Evolutionary conservation across 2,888 invertebrate species (phyloP).

Genomic region (Achlya flavicornis): DNA sequence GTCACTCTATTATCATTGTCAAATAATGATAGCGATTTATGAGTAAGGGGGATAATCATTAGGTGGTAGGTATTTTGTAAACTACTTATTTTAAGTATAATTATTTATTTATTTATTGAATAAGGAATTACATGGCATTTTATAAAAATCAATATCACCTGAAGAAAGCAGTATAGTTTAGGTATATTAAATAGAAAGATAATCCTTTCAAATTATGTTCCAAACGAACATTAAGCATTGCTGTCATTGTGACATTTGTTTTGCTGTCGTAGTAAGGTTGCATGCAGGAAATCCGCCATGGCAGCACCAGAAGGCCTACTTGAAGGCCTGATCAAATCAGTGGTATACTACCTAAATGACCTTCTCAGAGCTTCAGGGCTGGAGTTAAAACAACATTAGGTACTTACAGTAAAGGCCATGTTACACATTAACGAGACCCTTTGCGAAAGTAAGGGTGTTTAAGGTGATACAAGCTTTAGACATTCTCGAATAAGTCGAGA

Average conservation of each 20-base stretch:
- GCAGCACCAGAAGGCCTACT: background rate
- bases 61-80: too few relatives aligned
- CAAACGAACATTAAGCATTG: too few relatives aligned
- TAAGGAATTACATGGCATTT: too few relatives aligned
- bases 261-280: background rate
- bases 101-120: too few relatives aligned
- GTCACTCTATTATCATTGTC: too few relatives aligned
- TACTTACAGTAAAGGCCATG: background rate
- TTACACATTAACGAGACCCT: background rate
- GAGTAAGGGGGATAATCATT: too few relatives aligned
- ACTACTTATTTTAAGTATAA: too few relatives aligned
- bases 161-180: too few relatives aligned
- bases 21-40: too few relatives aligned
- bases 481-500: conserved; percentile 16
- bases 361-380: conserved; percentile 1
- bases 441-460: background rate
- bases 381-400: background rate
- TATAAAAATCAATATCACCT: too few relatives aligned
- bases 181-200: too few relatives aligned
- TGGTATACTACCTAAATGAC: background rate
- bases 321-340: background rate
- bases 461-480: conserved; percentile 16
- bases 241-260: background rate
- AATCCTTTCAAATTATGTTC: too few relatives aligned
- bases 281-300: background rate